phyloP scores from a whole-genome alignment of 2,888 invertebrate species.

The Caenorhabditis plicata region DNA sequence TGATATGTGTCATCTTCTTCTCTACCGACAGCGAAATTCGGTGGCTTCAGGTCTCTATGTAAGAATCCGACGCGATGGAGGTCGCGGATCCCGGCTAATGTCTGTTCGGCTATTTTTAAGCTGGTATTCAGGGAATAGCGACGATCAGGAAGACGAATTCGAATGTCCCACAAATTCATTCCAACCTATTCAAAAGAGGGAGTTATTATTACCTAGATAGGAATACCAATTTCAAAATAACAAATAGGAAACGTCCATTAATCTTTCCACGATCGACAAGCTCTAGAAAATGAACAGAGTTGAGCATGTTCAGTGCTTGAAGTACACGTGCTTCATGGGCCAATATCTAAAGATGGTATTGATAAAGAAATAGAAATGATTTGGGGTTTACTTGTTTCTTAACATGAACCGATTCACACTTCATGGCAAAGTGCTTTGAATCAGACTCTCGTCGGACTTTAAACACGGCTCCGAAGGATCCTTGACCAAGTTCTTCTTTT shows the following conservation, averaged over 20 bases:
- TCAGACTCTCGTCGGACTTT: constrained; percentile 27
- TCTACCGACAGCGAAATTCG: constrained; percentile 40
- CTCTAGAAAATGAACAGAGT: constrained; percentile 47
- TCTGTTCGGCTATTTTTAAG: constrained; percentile 37
- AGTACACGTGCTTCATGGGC: constrained; percentile 39
- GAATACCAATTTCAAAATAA: constrained; percentile 47
- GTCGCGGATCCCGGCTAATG: constrained; percentile 35
- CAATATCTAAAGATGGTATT: constrained; percentile 10
- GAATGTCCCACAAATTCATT: constrained; percentile 53
- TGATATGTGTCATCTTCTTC: constrained; percentile 23
- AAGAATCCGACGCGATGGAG: constrained; percentile 36
- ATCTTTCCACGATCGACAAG: constrained; percentile 43
- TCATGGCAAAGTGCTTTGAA: constrained; percentile 39
- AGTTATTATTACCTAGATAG: no score
- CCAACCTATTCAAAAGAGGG: no score
- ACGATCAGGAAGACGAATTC: constrained; percentile 23
- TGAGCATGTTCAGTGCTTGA: constrained; percentile 31
- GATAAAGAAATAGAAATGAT: background rate
- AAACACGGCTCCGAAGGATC: constrained; percentile 54
- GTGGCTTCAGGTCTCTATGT: constrained; percentile 43
- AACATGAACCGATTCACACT: constrained; percentile 42
- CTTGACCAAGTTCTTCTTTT: constrained; percentile 39
- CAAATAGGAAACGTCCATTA: constrained; percentile 39
- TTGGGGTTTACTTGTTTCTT: constrained; percentile 26
- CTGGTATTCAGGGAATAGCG: constrained; percentile 23